phyloP scores from a whole-genome alignment of 2,113 vertebrate genomes.

The Plectropomus leopardus region DNA sequence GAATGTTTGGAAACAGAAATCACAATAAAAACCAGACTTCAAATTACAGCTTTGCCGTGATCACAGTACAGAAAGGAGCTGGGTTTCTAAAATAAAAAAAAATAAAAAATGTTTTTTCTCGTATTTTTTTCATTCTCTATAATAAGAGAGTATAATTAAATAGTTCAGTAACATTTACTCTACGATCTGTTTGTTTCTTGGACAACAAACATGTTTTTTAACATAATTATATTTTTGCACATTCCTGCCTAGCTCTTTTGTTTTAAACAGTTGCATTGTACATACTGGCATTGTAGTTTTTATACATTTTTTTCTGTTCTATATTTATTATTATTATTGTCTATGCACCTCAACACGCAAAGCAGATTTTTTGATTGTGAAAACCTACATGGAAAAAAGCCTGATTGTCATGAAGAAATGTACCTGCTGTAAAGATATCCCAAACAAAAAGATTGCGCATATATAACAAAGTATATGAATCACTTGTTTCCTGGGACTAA shows the following conservation, averaged over 20 bases:
- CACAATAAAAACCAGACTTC: neutral
- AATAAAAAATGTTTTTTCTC: no score
- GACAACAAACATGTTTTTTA: neutral
- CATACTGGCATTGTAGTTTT: no score
- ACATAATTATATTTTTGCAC: no score
- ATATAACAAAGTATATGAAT: neutral
- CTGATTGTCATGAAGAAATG: no score
- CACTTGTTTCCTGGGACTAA: constrained; percentile 1
- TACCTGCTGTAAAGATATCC: neutral
- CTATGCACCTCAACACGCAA: no score
- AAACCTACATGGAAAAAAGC: no score
- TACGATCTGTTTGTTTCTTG: neutral
- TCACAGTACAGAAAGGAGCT: neutral
- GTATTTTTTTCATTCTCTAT: neutral
- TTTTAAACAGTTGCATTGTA: no score
- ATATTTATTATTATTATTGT: no score
- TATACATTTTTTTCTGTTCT: no score
- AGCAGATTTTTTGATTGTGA: no score
- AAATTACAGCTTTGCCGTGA: neutral
- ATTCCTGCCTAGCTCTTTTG: no score
- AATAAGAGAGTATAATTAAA: neutral
- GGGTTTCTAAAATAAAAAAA: neutral
- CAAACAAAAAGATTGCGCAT: neutral
- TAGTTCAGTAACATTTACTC: neutral
- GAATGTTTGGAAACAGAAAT: constrained; percentile 13